These are phyloP conservation scores for Phylloscopus collybita DNA, from an alignment of 2,797 vertebrate genomes.

Conservation along the genomic window DNA sequence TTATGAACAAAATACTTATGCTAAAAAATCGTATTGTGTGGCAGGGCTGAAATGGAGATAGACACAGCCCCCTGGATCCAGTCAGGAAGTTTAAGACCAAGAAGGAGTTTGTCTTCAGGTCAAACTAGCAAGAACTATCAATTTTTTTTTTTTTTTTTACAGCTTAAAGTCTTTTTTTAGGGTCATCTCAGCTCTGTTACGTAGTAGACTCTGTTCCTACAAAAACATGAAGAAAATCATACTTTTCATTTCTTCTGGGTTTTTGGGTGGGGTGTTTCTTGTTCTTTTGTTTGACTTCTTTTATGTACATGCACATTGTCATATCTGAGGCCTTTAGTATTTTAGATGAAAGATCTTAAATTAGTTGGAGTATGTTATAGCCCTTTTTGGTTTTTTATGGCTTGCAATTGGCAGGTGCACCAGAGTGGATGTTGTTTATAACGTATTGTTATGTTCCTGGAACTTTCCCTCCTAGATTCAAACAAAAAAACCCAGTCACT, in stretches of 20 bases:
- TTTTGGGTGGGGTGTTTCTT: background rate
- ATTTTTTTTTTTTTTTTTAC: background rate
- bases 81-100: background rate
- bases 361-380: background rate
- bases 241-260: accelerated
- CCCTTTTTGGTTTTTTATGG: background rate
- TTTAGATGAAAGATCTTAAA: background rate
- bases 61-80: background rate
- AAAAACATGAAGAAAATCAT: background rate
- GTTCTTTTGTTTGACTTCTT: accelerated
- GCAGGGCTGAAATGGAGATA: background rate
- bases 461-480: background rate
- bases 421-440: background rate
- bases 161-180: background rate
- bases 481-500: conserved; percentile 7
- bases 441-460: background rate
- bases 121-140: background rate
- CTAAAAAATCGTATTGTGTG: background rate
- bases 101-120: background rate
- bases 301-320: background rate
- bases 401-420: background rate
- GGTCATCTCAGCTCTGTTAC: background rate
- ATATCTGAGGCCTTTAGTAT: background rate
- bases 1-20: background rate
- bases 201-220: background rate